Evolutionary conservation across 2,888 invertebrate genomes (phyloP).

Genomic region (Lottia scabra): DNA sequence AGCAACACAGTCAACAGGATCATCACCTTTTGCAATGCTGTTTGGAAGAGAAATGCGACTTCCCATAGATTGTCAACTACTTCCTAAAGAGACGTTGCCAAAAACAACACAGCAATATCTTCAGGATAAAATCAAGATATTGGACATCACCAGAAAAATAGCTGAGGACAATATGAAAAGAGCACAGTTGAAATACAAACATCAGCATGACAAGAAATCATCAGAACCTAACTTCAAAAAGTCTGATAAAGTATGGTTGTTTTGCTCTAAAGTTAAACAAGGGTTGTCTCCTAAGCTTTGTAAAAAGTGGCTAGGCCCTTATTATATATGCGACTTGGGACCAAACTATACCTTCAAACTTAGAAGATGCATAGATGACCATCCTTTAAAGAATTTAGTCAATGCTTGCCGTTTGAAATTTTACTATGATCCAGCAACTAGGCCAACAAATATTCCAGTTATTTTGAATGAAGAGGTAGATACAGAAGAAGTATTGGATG

Average conservation of each 20-base stretch:
- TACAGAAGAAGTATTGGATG: neutral
- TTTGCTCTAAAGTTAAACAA: constrained; percentile 12
- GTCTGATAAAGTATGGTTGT: constrained; percentile 13
- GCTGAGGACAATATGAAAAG: constrained; percentile 6
- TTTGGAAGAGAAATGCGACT: constrained; percentile 13
- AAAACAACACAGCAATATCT: neutral
- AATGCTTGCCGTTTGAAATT: constrained; percentile 22
- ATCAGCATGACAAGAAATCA: constrained; percentile 8
- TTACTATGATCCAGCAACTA: neutral
- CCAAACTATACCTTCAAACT: constrained; percentile 22
- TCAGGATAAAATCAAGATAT: neutral
- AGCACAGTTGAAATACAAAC: constrained; percentile 7
- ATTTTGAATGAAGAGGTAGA: neutral
- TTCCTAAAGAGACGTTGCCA: constrained; percentile 5
- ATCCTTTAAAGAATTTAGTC: constrained; percentile 11
- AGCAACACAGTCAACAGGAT: constrained; percentile 9
- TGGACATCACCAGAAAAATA: neutral
- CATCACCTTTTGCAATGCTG: constrained; percentile 15
- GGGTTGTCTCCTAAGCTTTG: constrained; percentile 25
- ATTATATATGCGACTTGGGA: constrained; percentile 15
- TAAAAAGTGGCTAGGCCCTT: constrained; percentile 15
- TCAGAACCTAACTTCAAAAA: neutral
- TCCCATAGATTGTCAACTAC: neutral
- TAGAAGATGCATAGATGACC: neutral
- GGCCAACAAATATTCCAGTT: neutral